Evolutionary conservation across 2,113 vertebrate genomes (phyloP).

Genomic region (Amphilophus citrinellus): DNA sequence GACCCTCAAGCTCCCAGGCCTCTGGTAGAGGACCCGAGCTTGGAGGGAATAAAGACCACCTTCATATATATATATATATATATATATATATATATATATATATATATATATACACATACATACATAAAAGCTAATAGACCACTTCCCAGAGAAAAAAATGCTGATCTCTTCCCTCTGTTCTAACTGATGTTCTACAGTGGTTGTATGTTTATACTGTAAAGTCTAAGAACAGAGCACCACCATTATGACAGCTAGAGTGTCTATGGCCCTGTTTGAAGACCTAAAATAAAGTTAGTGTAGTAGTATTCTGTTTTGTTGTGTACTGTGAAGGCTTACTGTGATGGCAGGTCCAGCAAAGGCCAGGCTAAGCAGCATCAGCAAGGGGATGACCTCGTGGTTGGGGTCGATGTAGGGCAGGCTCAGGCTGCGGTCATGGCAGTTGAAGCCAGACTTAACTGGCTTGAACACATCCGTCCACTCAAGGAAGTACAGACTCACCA

Average conservation of each 20-base stretch:
- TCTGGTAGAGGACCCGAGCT: no score
- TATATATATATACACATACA: no score
- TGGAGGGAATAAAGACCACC: no score
- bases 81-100: no score
- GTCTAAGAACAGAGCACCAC: background rate
- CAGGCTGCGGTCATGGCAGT: conserved; percentile 95
- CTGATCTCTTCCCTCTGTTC: background rate
- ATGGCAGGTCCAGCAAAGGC: conserved; percentile 95
- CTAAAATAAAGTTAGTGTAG: background rate
- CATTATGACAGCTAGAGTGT: background rate
- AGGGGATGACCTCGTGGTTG: conserved; percentile 92
- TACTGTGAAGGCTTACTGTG: conserved; percentile 79
- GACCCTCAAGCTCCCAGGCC: no score
- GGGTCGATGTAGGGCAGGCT: conserved; percentile 97
- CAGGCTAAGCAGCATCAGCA: conserved; percentile 95
- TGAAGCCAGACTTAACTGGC: conserved; percentile 94
- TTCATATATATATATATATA: no score
- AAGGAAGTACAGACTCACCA: conserved; percentile 98
- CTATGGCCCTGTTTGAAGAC: background rate
- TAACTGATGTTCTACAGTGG: background rate
- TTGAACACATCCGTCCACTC: conserved; percentile 98
- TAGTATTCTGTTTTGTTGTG: no score
- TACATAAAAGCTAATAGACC: no score
- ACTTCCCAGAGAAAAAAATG: background rate
- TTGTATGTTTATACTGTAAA: background rate